Evolutionary conservation across 2,797 vertebrate species (phyloP).

Genomic region (Girardinus metallicus): DNA sequence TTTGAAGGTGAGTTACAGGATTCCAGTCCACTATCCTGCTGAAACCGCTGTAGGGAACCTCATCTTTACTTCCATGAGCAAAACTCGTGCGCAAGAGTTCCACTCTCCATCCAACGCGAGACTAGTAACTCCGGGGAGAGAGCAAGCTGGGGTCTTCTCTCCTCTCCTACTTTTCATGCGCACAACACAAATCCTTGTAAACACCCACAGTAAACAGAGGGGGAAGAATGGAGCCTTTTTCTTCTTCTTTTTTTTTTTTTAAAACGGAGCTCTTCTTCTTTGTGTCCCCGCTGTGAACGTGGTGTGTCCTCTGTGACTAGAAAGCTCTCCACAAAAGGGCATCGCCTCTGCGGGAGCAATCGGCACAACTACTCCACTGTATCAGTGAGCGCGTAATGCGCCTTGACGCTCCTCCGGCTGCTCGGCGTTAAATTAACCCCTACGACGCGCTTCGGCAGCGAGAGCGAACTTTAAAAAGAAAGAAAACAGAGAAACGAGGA

Average conservation of each 20-base stretch:
- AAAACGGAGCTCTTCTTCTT: constrained; percentile 69
- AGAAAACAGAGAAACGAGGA: neutral
- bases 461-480: constrained; percentile 51
- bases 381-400: constrained; percentile 52
- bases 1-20: neutral
- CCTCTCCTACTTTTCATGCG: constrained; percentile 55
- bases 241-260: constrained; percentile 40
- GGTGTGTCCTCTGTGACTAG: constrained; percentile 75
- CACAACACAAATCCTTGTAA: constrained; percentile 71
- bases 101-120: constrained; percentile 46
- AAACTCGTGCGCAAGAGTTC: constrained; percentile 61
- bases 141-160: constrained; percentile 37
- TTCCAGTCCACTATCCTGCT: constrained; percentile 22
- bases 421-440: constrained; percentile 72
- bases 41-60: constrained; percentile 35
- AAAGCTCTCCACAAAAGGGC: constrained; percentile 80
- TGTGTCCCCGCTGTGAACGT: constrained; percentile 74
- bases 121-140: constrained; percentile 19
- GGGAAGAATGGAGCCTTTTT: constrained; percentile 68
- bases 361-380: constrained; percentile 74
- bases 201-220: constrained; percentile 70
- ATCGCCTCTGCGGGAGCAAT: constrained; percentile 78
- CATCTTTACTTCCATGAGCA: constrained; percentile 54
- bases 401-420: constrained; percentile 43
- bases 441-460: constrained; percentile 62